phyloP scores from a whole-genome alignment of 2,888 invertebrate species.

The Apoda limacodes region DNA sequence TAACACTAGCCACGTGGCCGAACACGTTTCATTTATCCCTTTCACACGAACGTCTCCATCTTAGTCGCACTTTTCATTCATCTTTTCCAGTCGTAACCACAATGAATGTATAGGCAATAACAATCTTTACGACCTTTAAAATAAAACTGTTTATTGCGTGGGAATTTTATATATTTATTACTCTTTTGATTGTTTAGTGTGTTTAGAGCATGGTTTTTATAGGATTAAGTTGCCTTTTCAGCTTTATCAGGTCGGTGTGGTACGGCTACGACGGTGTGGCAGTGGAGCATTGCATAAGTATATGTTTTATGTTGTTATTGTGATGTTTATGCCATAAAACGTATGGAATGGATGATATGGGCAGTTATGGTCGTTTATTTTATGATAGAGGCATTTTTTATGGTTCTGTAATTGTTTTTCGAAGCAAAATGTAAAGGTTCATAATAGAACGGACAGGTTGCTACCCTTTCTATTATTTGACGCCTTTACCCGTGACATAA shows the following conservation, averaged over 20 bases:
- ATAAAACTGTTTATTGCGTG: slow-evolving; percentile 65
- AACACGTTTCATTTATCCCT: slow-evolving; percentile 44
- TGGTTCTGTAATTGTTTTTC: slow-evolving; percentile 39
- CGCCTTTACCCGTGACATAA: no score
- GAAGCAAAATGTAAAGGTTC: slow-evolving; percentile 25
- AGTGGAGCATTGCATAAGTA: slow-evolving; percentile 68
- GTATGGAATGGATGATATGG: slow-evolving; percentile 61
- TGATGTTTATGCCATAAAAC: slow-evolving; percentile 62
- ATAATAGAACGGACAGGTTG: no score
- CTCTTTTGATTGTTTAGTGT: slow-evolving; percentile 52
- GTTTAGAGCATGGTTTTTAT: slow-evolving; percentile 71
- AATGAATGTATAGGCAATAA: slow-evolving; percentile 52
- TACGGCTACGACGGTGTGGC: slow-evolving; percentile 66
- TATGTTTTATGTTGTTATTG: slow-evolving; percentile 68
- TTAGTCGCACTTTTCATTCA: slow-evolving; percentile 58
- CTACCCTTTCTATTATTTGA: no score
- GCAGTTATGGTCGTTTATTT: slow-evolving; percentile 52
- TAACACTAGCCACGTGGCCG: slow-evolving; percentile 60
- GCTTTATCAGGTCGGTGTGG: slow-evolving; percentile 69
- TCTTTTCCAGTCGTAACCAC: slow-evolving; percentile 54
- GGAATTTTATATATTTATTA: slow-evolving; percentile 60
- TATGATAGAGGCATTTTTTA: slow-evolving; percentile 45
- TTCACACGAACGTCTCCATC: slow-evolving; percentile 34
- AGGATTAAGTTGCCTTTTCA: slow-evolving; percentile 69
- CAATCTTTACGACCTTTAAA: slow-evolving; percentile 57